These are phyloP conservation scores for Aethes cnicana DNA, from an alignment of 2,888 invertebrate genomes.

Conservation along the genomic window DNA sequence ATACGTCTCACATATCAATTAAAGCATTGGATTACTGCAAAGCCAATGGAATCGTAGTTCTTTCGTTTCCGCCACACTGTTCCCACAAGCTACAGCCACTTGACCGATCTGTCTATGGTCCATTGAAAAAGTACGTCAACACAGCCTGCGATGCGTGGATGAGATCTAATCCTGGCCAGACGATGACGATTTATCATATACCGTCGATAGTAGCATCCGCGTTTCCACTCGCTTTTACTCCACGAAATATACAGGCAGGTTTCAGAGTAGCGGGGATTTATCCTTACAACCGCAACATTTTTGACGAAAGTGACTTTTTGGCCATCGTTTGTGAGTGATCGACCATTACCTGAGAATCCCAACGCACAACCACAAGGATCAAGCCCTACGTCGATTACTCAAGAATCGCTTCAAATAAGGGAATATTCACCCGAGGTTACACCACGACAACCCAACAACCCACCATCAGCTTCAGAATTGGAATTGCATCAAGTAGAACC, in stretches of 20 bases:
- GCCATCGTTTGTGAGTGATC: constrained; percentile 42
- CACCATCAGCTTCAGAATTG: not conserved
- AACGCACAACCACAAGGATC: not conserved
- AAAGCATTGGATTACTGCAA: constrained; percentile 37
- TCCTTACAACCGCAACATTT: constrained; percentile 40
- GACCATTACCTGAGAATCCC: constrained; percentile 31
- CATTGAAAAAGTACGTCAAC: constrained; percentile 42
- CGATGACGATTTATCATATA: constrained; percentile 46
- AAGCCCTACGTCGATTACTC: not conserved
- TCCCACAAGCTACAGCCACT: constrained; percentile 44
- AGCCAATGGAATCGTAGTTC: constrained; percentile 37
- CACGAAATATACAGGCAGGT: constrained; percentile 38
- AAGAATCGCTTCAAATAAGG: not conserved
- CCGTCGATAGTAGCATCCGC: constrained; percentile 37
- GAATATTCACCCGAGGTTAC: not conserved
- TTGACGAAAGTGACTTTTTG: constrained; percentile 40
- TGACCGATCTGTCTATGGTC: constrained; percentile 40
- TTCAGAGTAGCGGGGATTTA: constrained; percentile 40
- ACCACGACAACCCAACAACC: not conserved
- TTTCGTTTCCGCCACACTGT: constrained; percentile 44
- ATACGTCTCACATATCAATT: constrained; percentile 40
- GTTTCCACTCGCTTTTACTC: constrained; percentile 39
- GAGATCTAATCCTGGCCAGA: constrained; percentile 41
- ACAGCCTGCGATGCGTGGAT: constrained; percentile 41
- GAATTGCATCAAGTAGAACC: not conserved